Percentiles rank a stretch among this genome's conserved stretches.
phyloP scores from a whole-genome alignment of 2,797 vertebrate species.

The Australoheros facetus region DNA sequence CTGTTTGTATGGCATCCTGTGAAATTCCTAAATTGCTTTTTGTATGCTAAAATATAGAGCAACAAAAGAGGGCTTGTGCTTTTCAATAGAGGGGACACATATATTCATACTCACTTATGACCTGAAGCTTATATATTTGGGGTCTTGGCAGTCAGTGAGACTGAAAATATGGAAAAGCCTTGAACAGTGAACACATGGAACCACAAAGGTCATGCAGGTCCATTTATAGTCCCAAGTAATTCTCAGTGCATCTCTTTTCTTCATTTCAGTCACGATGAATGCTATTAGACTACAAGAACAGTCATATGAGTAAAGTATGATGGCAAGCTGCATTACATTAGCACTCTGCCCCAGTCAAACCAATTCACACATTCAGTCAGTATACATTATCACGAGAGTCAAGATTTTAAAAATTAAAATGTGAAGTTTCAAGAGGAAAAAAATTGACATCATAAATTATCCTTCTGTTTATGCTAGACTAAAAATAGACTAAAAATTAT shows the following conservation, averaged over 20 bases:
- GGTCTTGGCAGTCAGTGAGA: slow-evolving; percentile 11
- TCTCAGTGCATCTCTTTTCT: background rate
- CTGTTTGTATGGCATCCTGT: slow-evolving; percentile 28
- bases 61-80: background rate
- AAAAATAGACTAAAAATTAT: background rate
- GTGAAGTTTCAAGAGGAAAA: background rate
- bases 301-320: slow-evolving; percentile 32
- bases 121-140: background rate
- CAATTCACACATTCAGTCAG: slow-evolving; percentile 19
- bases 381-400: background rate
- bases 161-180: background rate
- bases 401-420: background rate
- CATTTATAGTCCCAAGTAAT: slow-evolving; percentile 7
- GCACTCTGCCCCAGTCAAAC: background rate
- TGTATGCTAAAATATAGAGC: slow-evolving; percentile 21
- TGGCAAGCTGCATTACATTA: slow-evolving; percentile 22
- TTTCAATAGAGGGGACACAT: background rate
- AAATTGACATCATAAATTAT: background rate
- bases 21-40: slow-evolving; percentile 27
- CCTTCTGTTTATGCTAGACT: background rate
- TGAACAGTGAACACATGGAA: slow-evolving; percentile 14
- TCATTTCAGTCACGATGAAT: slow-evolving; percentile 1
- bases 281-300: background rate
- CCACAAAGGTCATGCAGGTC: slow-evolving; percentile 7
- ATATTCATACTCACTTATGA: background rate